Conservation (phyloP, 1,140 invertebrate genomes). For the Drosophila prosaltans region DNA sequence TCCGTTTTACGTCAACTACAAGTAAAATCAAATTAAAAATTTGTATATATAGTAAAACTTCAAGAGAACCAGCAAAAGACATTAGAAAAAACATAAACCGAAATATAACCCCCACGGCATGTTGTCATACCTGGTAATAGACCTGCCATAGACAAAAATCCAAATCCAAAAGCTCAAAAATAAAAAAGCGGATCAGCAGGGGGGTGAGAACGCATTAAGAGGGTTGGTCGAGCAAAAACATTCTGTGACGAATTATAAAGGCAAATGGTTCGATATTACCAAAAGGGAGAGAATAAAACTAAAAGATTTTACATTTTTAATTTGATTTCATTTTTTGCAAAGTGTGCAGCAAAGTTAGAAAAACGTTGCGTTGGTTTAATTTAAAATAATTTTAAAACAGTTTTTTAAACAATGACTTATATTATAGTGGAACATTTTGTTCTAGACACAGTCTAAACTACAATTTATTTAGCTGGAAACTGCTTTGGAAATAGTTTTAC, state of each 20-base stretch:
- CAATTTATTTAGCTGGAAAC: too few relatives aligned
- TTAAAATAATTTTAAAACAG: neutral
- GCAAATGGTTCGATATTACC: neutral
- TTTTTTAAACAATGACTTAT: neutral
- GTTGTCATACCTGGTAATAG: constrained; percentile 63
- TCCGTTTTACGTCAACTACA: constrained; percentile 55
- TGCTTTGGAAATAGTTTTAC: too few relatives aligned
- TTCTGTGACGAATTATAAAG: neutral
- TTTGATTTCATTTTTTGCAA: neutral
- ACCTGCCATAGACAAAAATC: constrained; percentile 48
- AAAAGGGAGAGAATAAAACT: neutral
- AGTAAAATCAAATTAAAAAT: constrained; percentile 71
- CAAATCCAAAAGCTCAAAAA: constrained; percentile 32
- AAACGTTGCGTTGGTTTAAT: neutral
- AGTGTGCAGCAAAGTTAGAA: neutral
- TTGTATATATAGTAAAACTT: constrained; percentile 20
- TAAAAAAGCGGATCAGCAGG: neutral
- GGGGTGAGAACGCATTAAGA: neutral
- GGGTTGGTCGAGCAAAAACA: constrained; percentile 11
- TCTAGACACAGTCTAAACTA: too few relatives aligned
- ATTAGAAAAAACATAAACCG: neutral
- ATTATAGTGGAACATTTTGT: too few relatives aligned
- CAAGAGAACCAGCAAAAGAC: constrained; percentile 29
- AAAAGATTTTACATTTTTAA: neutral
- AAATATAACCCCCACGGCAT: constrained; percentile 13